Percentiles rank a stretch among this genome's conserved stretches.
Evolutionary conservation across 92 coral and sea anemone species (phyloP).

Genomic region (Epizoanthus illoricatus): DNA sequence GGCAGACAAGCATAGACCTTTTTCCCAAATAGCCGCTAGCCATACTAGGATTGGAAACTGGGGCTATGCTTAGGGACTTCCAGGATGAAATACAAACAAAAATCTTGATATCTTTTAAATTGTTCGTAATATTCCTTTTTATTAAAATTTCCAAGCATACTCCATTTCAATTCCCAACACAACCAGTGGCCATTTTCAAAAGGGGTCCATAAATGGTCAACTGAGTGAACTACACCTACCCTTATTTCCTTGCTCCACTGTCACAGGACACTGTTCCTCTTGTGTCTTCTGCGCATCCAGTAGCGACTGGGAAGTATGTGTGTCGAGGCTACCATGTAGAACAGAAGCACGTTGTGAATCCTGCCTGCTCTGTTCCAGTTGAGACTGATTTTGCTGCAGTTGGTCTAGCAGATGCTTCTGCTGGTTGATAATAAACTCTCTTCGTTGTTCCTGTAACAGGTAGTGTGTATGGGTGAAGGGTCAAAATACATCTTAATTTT

Average conservation of each 20-base stretch:
- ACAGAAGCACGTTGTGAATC: not conserved
- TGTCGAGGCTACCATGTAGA: not conserved
- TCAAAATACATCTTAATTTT: not conserved
- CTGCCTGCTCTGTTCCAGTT: conserved; percentile 19
- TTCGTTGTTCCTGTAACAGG: conserved; percentile 68
- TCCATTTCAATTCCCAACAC: no score
- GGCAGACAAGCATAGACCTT: no score
- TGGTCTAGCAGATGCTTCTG: conserved; percentile 70
- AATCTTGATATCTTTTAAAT: no score
- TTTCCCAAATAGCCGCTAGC: no score
- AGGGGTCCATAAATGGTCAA: no score
- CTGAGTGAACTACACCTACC: not conserved
- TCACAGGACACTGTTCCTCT: not conserved
- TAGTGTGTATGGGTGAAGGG: not conserved
- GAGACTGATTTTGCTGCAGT: conserved; percentile 48
- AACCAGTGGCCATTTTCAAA: no score
- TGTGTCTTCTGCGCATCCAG: conserved; percentile 29
- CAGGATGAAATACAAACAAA: no score
- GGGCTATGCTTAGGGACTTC: no score
- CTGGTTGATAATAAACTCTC: conserved; percentile 70
- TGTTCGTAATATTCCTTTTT: no score
- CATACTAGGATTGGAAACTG: no score
- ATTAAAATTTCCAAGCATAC: no score
- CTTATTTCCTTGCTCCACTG: conserved; percentile 8
- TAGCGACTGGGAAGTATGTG: conserved; percentile 2